Percentiles rank a stretch among this genome's conserved stretches.
Evolutionary conservation across 2,888 invertebrate genomes (phyloP).

Genomic region (Cerastoderma edule): DNA sequence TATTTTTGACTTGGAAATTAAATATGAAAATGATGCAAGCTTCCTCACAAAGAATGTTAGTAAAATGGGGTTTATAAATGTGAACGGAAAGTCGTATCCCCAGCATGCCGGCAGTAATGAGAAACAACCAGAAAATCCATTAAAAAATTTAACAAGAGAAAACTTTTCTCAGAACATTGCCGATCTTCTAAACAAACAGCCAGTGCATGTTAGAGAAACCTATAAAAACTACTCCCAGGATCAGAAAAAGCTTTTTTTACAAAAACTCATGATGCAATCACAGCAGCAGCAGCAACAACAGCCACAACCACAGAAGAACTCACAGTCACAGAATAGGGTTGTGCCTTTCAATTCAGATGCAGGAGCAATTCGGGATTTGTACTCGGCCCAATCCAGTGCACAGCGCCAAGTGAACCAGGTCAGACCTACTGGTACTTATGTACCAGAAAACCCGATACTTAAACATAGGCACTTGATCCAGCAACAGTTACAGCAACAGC

Average conservation of each 20-base stretch:
- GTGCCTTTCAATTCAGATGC: constrained; percentile 32
- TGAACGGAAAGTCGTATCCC: constrained; percentile 70
- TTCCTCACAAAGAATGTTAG: constrained; percentile 68
- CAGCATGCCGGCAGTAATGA: constrained; percentile 37
- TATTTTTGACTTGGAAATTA: constrained; percentile 75
- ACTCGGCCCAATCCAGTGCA: not conserved
- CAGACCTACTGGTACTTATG: constrained; percentile 14
- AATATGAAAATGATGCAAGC: constrained; percentile 72
- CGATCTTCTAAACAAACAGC: constrained; percentile 49
- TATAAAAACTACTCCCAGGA: constrained; percentile 41
- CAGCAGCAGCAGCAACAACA: constrained; percentile 11
- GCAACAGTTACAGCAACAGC: constrained; percentile 17
- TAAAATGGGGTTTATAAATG: constrained; percentile 71
- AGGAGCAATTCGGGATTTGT: constrained; percentile 46
- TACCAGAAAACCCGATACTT: constrained; percentile 8
- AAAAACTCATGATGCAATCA: constrained; percentile 30
- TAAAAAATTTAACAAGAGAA: constrained; percentile 34
- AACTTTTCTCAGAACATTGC: constrained; percentile 47
- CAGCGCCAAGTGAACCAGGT: constrained; percentile 23
- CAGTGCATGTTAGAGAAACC: constrained; percentile 39
- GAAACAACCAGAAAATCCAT: constrained; percentile 19
- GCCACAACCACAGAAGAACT: constrained; percentile 14
- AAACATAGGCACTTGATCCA: constrained; percentile 1
- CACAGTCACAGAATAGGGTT: constrained; percentile 45
- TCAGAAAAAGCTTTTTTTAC: constrained; percentile 42